Percentiles rank a stretch among this genome's conserved stretches.
Conservation (phyloP, 2,113 vertebrate genomes). For the Thryonomys swinderianus region DNA sequence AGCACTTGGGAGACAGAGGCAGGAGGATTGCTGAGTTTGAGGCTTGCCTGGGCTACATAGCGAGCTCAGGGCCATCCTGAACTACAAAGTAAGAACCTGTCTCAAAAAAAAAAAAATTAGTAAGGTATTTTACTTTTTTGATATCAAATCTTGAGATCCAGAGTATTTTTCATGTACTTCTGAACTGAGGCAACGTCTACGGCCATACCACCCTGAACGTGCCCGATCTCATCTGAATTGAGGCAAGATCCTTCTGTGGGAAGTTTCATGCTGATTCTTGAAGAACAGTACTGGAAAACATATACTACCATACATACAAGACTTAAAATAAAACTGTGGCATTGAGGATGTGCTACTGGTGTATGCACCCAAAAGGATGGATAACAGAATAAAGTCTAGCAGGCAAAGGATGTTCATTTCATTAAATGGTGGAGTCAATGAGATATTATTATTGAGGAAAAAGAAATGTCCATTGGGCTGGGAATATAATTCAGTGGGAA, state of each 20-base stretch:
- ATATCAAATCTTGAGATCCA: not conserved
- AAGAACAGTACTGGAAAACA: constrained; percentile 23
- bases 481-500: not conserved
- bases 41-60: no score
- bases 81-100: not conserved
- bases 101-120: no score
- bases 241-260: not conserved
- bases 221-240: no score
- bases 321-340: not conserved
- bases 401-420: not conserved
- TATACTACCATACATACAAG: not conserved
- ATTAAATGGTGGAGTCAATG: not conserved
- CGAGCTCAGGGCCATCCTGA: no score
- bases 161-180: not conserved
- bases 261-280: not conserved
- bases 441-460: not conserved
- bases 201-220: no score
- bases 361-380: not conserved
- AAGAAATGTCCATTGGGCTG: not conserved
- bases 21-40: no score
- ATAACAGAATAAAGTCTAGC: not conserved
- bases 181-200: not conserved
- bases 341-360: not conserved
- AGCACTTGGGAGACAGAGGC: no score
- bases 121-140: not conserved